A percentile compares a stretch with the other conserved stretches of the same genome.
Evolutionary conservation across 2,888 invertebrate genomes (phyloP).

Genomic region (Lasioglossum morio): DNA sequence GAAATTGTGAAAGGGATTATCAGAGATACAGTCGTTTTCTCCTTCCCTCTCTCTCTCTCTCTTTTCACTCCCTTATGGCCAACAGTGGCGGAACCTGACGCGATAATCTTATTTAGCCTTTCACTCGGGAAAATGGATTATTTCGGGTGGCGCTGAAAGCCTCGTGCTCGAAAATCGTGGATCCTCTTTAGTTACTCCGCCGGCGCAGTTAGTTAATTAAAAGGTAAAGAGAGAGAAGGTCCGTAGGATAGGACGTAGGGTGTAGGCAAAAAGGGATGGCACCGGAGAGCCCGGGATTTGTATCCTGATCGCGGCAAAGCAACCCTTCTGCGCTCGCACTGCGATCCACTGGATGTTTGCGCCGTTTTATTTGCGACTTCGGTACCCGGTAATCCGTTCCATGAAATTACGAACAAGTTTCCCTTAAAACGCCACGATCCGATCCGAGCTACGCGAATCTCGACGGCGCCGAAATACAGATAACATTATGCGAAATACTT

Average conservation of each 20-base stretch:
- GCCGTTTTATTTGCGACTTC: constrained; percentile 55
- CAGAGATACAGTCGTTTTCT: constrained; percentile 19
- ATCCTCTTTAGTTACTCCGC: constrained; percentile 66
- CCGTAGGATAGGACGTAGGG: background rate
- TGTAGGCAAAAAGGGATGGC: constrained; percentile 9
- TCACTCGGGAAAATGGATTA: constrained; percentile 63
- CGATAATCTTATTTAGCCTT: constrained; percentile 65
- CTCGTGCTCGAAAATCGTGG: constrained; percentile 56
- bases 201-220: constrained; percentile 72
- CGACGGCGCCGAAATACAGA: background rate
- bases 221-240: constrained; percentile 55
- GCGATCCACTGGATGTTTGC: constrained; percentile 45
- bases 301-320: constrained; percentile 52
- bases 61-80: background rate
- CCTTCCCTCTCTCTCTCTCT: background rate
- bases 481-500: background rate
- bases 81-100: constrained; percentile 39
- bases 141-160: constrained; percentile 58
- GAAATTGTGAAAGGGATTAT: constrained; percentile 52
- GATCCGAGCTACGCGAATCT: background rate
- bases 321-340: constrained; percentile 55
- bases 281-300: constrained; percentile 52
- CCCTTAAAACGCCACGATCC: background rate
- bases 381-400: constrained; percentile 10
- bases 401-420: constrained; percentile 4